These are phyloP conservation scores for Penaeus vannamei DNA, from an alignment of 1,140 invertebrate species.

Conservation along the genomic window DNA sequence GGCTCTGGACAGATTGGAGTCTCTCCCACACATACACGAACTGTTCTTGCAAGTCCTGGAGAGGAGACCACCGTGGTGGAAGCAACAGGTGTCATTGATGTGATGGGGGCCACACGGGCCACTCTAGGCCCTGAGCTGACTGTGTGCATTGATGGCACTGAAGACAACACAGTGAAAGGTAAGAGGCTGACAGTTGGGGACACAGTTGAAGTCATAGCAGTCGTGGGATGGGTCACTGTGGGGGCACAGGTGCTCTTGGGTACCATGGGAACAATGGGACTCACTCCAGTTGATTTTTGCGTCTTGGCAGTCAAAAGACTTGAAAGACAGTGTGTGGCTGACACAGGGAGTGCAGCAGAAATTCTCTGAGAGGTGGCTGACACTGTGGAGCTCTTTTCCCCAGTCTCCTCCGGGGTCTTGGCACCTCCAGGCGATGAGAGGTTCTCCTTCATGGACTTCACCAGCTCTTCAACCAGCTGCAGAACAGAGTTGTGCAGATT, in stretches of 20 bases:
- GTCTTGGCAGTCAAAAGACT: no score
- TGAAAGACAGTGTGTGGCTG: no score
- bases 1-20: constrained; percentile 35
- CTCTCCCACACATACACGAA: constrained; percentile 50
- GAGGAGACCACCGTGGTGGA: constrained; percentile 59
- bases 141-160: constrained; percentile 36
- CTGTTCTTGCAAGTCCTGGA: constrained; percentile 44
- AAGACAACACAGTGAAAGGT: constrained; percentile 42
- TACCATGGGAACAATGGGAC: no score
- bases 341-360: no score
- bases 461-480: constrained; percentile 46
- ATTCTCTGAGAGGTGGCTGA: background rate
- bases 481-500: constrained; percentile 42
- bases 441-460: constrained; percentile 56
- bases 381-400: background rate
- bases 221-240: background rate
- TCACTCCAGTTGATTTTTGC: no score
- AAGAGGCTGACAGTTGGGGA: constrained; percentile 47
- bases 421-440: constrained; percentile 5
- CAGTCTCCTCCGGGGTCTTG: constrained; percentile 13
- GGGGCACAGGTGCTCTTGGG: background rate
- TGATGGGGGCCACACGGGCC: constrained; percentile 49
- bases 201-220: constrained; percentile 7
- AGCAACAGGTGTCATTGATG: constrained; percentile 41
- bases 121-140: constrained; percentile 19